Evolutionary conservation across 2,113 vertebrate genomes (phyloP).

Genomic region (Jaculus jaculus): DNA sequence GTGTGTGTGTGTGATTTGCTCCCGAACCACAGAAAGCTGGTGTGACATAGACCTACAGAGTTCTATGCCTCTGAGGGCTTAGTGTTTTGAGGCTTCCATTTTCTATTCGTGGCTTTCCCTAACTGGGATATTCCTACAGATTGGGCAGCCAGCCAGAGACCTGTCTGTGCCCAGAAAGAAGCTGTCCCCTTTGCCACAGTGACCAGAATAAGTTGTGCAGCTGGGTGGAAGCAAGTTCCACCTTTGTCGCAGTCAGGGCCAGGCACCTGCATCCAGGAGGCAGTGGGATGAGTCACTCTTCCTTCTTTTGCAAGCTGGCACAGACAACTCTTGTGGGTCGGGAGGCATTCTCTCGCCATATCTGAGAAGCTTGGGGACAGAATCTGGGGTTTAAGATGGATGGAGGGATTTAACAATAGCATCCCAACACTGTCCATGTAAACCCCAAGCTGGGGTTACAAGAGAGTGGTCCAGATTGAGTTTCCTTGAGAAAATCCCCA

Average conservation of each 20-base stretch:
- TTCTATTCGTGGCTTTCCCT: background rate
- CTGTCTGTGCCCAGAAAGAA: background rate
- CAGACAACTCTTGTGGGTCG: background rate
- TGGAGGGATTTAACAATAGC: background rate
- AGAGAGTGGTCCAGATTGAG: background rate
- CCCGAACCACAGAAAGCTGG: background rate
- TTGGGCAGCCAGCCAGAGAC: background rate
- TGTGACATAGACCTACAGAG: background rate
- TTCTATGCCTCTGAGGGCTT: background rate
- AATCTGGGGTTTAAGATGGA: background rate
- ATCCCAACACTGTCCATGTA: too few species aligned
- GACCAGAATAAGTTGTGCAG: slow-evolving; percentile 31
- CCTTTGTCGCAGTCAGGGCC: background rate
- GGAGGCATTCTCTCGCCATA: background rate
- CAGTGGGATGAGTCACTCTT: background rate
- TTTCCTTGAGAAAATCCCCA: background rate
- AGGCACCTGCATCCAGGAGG: slow-evolving; percentile 2
- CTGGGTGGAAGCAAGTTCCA: background rate
- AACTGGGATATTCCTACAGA: background rate
- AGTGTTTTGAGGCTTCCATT: background rate
- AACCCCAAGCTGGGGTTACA: background rate
- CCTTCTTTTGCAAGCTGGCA: background rate
- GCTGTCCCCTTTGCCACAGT: slow-evolving; percentile 60
- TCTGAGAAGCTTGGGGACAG: background rate
- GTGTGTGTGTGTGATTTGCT: background rate